Percentiles rank a stretch among this genome's conserved stretches.
Evolutionary conservation across 2,113 vertebrate genomes (phyloP).

Genomic region (Dicentrarchus labrax): DNA sequence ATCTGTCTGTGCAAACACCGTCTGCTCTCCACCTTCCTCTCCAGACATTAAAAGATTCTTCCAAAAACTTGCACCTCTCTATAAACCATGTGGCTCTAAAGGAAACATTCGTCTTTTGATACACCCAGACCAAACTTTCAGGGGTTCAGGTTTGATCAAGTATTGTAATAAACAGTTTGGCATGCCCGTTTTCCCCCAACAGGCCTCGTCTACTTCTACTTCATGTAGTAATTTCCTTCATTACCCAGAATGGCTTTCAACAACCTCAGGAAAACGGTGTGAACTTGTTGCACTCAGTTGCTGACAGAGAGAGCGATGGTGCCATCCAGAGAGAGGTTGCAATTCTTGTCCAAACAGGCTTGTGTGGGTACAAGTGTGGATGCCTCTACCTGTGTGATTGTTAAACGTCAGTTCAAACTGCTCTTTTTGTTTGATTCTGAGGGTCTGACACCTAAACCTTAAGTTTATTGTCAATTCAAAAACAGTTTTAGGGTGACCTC

Average conservation of each 20-base stretch:
- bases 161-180: slow-evolving; percentile 7
- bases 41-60: slow-evolving; percentile 34
- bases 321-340: not conserved
- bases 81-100: not conserved
- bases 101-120: not conserved
- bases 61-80: slow-evolving; percentile 1
- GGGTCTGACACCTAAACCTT: not conserved
- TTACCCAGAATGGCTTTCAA: slow-evolving; percentile 9
- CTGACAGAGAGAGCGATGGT: slow-evolving; percentile 16
- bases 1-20: slow-evolving; percentile 33
- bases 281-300: slow-evolving; percentile 26
- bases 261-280: slow-evolving; percentile 3
- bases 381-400: too few species aligned
- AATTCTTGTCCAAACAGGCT: too few species aligned
- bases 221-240: slow-evolving; percentile 13
- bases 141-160: slow-evolving; percentile 26
- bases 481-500: not conserved
- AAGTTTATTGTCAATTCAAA: not conserved
- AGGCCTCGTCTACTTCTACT: slow-evolving; percentile 10
- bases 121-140: not conserved
- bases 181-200: slow-evolving; percentile 5
- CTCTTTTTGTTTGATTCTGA: not conserved
- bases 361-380: not conserved
- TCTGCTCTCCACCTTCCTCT: slow-evolving; percentile 39
- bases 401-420: too few species aligned